Conservation (phyloP, 2,797 vertebrate genomes). For the Cichlasoma orientale region DNA sequence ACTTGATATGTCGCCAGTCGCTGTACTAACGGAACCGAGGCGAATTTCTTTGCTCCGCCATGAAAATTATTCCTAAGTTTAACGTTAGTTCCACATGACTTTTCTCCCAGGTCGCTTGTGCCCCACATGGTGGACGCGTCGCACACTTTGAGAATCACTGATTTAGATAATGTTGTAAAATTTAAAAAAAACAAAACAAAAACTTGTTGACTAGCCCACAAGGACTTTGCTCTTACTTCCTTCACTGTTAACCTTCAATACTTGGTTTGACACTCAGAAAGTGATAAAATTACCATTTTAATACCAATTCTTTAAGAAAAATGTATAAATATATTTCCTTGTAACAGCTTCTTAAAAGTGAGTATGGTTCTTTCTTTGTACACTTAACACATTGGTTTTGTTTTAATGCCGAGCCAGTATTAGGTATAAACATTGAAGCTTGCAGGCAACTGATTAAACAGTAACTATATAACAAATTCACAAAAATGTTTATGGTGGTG, state of each 20-base stretch:
- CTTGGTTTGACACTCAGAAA: background rate
- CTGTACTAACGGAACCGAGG: no score
- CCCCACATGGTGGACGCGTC: no score
- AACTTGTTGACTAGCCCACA: background rate
- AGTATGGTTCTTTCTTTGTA: background rate
- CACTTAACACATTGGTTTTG: background rate
- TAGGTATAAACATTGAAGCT: background rate
- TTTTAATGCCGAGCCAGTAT: no score
- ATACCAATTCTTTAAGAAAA: background rate
- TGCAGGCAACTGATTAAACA: background rate
- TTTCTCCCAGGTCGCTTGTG: no score
- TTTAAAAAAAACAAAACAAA: background rate
- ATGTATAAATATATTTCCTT: background rate
- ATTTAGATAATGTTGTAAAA: background rate
- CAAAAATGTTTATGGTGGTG: background rate
- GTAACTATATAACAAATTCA: background rate
- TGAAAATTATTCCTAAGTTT: no score
- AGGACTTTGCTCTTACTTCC: background rate
- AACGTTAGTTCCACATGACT: no score
- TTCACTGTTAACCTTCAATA: background rate
- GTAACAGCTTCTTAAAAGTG: background rate
- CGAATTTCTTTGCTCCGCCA: no score
- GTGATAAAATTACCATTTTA: background rate
- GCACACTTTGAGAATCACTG: no score
- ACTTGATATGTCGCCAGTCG: no score